Base-by-base conservation (phyloP, 2,113 vertebrate genomes). In the Eurypyga helias region DNA sequence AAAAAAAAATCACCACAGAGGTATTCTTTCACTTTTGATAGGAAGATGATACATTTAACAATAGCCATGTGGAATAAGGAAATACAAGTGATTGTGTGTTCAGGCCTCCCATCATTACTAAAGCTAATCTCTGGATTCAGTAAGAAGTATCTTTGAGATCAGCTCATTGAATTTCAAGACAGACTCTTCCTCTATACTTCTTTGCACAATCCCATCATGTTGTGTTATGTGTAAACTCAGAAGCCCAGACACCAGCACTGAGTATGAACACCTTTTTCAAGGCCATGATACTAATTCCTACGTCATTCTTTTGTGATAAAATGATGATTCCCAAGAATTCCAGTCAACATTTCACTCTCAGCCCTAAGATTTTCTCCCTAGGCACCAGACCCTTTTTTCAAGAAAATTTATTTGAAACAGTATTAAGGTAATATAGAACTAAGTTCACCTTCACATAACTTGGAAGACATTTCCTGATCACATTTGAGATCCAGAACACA, bases 291-390 rank as follows among this genome's bases (percentile, higher is more conserved):
- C 3, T 46, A 43, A 23, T 38, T 72, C 54, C 7, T 5, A 36
- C 10, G 20, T 46, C 7, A 61, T 33, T n/a, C 23, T 48, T 75
- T 66, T 31, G 52, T 29, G 36, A 76, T 38, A 70, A 70, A 64
- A 76, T 4, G 13, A 26, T 9, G 10, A 18, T 49, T 73, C 25
- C n/a, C 0, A 0, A 58, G 36, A 25, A 5, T 72, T 72, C 17
- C 34, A 51, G 28, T 36, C 49, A 85, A 54, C 24, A 75, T 4
- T 14, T 10, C 28, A 58, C 21, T 11, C 61, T 41, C 36, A 85
- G 24, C 8, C 48, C 38, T 51, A 58, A 75, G 34, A 83, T 3
- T 4, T 46, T 67, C 10, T 85, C 21, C 31, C 25, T 58, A 54
- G 43, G 10, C 9, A 79, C 4, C 13, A 46, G 19, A 49, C 12